Evolutionary conservation across 2,888 invertebrate species (phyloP), one percentile per base, ranked within the genome.

Genomic region (Luperina testacea): DNA sequence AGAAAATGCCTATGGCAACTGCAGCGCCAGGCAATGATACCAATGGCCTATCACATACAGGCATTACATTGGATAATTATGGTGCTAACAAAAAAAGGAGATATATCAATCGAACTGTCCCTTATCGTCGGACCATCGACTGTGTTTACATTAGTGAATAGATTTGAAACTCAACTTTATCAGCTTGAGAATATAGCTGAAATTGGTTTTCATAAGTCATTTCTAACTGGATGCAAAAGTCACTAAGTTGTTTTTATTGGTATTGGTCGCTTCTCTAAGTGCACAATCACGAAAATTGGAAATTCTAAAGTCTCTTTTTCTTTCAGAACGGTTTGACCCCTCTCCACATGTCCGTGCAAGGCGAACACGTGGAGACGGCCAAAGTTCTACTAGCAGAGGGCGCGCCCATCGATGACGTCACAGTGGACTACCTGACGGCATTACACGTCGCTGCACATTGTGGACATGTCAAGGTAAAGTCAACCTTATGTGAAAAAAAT

Each of bases 331-430:
- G 99, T 24, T 97, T 99, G 87, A 99, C 99, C n/a, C 99, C 99
- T 64, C 97, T 99, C 88, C 99, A 99, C 97, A 99, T 99, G 99
- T 99, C 99, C 81, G 99, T 99, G 74, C 99, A 99, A 96, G 99
- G 99, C 84, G 99, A 99, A 96, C 99, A 99, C 94, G 99, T 99
- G 87, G 99, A 99, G 95, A 99, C 99, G 81, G 99, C 99, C 9
- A 97, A 99, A 75, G 98, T 99, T 73, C 97, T 99, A 13, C 97
- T 99, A 20, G 98, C 98, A 89, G 99, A 99, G 94, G 98, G 99
- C 86, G 99, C 99, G 2, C 99, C 99, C n/a, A 99, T 99, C 72
- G 99, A 99, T 96, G 99, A 99, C 96, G 99, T 99, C 84, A 99
- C 99, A 0, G 99, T 99, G 65, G 99, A 99, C 96, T 99, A 99